Conservation (phyloP, 2,113 vertebrate genomes). For the Micronycteris hirsuta region DNA sequence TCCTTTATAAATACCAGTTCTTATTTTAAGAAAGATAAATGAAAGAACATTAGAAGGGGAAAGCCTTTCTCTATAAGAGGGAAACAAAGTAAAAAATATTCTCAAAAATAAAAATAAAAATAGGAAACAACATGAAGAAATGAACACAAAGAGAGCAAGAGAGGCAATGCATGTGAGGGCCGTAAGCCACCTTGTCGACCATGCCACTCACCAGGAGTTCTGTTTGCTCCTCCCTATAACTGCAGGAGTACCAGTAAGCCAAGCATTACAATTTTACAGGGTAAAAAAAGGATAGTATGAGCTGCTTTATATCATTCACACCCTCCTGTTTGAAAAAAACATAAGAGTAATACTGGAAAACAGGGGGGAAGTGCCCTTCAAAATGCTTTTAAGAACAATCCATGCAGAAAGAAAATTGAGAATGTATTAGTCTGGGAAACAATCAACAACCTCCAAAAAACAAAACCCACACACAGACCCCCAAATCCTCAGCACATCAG, state of each 20-base stretch:
- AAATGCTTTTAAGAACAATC: constrained; percentile 33
- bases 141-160: background rate
- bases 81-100: background rate
- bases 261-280: background rate
- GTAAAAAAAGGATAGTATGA: background rate
- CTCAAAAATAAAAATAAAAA: background rate
- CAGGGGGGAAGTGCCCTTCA: background rate
- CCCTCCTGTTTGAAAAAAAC: background rate
- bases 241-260: background rate
- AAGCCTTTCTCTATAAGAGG: background rate
- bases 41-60: background rate
- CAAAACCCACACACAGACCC: background rate
- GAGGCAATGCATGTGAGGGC: background rate
- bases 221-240: background rate
- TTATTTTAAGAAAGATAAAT: constrained; percentile 21
- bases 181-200: background rate
- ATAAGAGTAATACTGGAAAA: background rate
- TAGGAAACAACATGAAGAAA: background rate
- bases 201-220: background rate
- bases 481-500: background rate
- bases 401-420: constrained; percentile 3
- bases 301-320: constrained; percentile 2
- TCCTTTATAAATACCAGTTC: background rate
- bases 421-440: constrained; percentile 14
- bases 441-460: background rate